Evolutionary conservation across 2,113 vertebrate genomes (phyloP).

Genomic region (Hypanus sabinus): DNA sequence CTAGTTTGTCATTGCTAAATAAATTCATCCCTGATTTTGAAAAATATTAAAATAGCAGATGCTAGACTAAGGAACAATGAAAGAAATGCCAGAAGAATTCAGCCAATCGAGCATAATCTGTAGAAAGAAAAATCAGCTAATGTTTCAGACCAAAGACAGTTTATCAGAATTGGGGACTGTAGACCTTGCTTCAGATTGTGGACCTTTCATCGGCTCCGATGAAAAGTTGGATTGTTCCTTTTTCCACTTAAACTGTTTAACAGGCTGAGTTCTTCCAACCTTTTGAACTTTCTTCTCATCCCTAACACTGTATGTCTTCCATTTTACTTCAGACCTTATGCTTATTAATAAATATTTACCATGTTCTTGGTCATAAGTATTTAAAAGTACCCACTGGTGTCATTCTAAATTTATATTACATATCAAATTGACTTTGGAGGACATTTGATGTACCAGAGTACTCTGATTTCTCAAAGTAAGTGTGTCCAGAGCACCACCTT

Average conservation of each 20-base stretch:
- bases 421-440: not conserved
- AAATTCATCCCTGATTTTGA: not conserved
- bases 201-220: too few relatives aligned
- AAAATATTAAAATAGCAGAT: too few relatives aligned
- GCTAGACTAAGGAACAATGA: too few relatives aligned
- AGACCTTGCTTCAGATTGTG: too few relatives aligned
- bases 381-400: not conserved
- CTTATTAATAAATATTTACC: not conserved
- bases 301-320: not conserved
- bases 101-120: too few relatives aligned
- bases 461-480: not conserved
- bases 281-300: not conserved
- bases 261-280: not conserved
- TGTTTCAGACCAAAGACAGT: too few relatives aligned
- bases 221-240: too few relatives aligned
- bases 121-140: too few relatives aligned
- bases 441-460: not conserved
- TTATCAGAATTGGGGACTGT: too few relatives aligned
- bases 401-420: not conserved
- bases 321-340: not conserved
- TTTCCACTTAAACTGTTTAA: too few relatives aligned
- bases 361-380: not conserved
- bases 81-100: too few relatives aligned
- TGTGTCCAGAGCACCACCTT: not conserved
- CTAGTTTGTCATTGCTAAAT: not conserved